Conservation (phyloP, 2,797 vertebrate genomes). For the Malurus splendens region DNA sequence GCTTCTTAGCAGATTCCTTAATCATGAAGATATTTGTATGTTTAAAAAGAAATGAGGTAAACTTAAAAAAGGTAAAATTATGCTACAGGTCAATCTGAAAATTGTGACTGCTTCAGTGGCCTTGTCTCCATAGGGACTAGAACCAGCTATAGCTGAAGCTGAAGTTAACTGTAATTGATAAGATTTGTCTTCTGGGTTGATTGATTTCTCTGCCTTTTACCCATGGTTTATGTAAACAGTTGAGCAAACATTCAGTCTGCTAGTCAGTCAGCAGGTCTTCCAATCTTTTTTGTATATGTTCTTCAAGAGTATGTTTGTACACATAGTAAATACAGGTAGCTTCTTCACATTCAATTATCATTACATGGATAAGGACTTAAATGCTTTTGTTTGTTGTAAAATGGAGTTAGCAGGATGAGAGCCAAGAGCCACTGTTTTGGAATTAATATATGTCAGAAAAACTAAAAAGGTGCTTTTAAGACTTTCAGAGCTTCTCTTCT, state of each 20-base stretch:
- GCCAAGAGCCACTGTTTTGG: background rate
- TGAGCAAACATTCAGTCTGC: background rate
- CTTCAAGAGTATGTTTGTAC: background rate
- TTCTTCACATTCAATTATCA: background rate
- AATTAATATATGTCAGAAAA: accelerated
- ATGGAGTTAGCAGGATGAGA: background rate
- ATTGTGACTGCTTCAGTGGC: background rate
- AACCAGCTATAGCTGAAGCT: background rate
- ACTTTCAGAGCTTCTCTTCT: background rate
- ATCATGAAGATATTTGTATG: slow-evolving; percentile 34
- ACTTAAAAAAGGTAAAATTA: background rate
- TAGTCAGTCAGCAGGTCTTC: background rate
- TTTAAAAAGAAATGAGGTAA: slow-evolving; percentile 11
- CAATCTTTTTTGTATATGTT: background rate
- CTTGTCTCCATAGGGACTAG: background rate
- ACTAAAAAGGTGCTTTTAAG: background rate
- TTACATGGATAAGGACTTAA: background rate
- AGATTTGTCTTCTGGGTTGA: background rate
- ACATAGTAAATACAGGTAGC: background rate
- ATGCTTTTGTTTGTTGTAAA: background rate
- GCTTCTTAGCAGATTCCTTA: slow-evolving; percentile 33
- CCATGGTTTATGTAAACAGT: background rate
- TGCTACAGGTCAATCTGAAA: background rate
- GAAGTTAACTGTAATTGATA: background rate
- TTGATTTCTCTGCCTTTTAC: background rate